phyloP scores from a whole-genome alignment of 2,113 vertebrate species.

The Vombatus ursinus region DNA sequence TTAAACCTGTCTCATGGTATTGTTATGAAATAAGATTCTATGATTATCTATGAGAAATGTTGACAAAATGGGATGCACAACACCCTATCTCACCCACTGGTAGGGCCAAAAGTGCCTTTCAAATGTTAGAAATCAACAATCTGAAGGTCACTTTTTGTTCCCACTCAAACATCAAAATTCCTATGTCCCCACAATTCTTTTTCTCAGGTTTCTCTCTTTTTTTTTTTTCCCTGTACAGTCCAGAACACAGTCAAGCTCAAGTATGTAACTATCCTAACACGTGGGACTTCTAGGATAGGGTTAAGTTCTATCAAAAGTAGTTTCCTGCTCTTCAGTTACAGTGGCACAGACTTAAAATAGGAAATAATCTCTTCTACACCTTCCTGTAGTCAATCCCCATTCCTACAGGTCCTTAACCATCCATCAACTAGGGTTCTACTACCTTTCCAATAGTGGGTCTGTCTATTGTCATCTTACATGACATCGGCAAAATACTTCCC shows the following conservation, averaged over 20 bases:
- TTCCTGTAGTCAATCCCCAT: background rate
- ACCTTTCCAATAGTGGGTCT: background rate
- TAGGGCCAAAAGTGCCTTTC: constrained; percentile 48
- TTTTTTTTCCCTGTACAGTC: background rate
- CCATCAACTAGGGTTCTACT: background rate
- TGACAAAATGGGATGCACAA: constrained; percentile 42
- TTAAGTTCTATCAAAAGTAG: background rate
- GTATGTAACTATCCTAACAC: constrained; percentile 19
- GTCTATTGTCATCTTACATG: background rate
- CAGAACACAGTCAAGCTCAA: constrained; percentile 36
- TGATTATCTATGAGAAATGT: background rate
- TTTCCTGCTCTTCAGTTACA: background rate
- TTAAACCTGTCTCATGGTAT: constrained; percentile 31
- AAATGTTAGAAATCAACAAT: constrained; percentile 41
- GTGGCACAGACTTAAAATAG: background rate
- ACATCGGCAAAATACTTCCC: background rate
- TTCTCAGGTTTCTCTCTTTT: background rate
- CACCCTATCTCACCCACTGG: constrained; percentile 18
- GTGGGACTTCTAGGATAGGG: constrained; percentile 35
- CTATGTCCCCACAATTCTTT: background rate
- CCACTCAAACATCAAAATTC: background rate
- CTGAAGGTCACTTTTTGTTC: constrained; percentile 13
- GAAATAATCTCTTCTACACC: constrained; percentile 22
- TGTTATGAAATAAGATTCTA: constrained; percentile 35
- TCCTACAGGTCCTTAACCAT: constrained; percentile 37